Percentiles rank a stretch among this genome's conserved stretches.
Evolutionary conservation across 2,888 invertebrate species (phyloP).

Genomic region (Scaptodrosophila latifasciaeformis): DNA sequence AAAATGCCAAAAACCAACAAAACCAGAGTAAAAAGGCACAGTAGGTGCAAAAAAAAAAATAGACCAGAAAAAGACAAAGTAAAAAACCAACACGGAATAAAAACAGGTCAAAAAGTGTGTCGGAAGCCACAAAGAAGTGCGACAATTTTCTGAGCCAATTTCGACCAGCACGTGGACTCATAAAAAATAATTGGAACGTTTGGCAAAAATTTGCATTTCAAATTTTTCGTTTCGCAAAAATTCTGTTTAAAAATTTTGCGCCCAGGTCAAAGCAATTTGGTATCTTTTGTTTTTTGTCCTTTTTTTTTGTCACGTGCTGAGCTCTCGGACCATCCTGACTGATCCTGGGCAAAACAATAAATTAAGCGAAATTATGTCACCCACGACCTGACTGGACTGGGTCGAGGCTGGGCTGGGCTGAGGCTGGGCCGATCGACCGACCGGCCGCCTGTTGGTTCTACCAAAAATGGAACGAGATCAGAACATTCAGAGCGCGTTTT

Average conservation of each 20-base stretch:
- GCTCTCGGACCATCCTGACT: constrained; percentile 23
- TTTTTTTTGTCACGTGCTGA: constrained; percentile 60
- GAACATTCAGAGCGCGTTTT: constrained; percentile 63
- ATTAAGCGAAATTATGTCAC: constrained; percentile 66
- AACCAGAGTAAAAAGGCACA: constrained; percentile 37
- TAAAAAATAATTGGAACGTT: constrained; percentile 73
- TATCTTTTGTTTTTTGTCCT: constrained; percentile 18
- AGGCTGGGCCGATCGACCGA: too few species aligned
- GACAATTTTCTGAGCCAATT: constrained; percentile 47
- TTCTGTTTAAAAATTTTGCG: constrained; percentile 2
- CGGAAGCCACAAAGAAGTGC: constrained; percentile 57
- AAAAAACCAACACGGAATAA: constrained; percentile 13
- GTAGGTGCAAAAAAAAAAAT: constrained; percentile 31
- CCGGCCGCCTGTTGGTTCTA: constrained; percentile 18
- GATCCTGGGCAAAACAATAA: constrained; percentile 37
- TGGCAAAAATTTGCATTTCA: too few species aligned
- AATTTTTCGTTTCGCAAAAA: constrained; percentile 15
- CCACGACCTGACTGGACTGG: too few species aligned
- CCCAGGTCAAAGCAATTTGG: constrained; percentile 20
- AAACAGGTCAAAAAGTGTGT: constrained; percentile 37
- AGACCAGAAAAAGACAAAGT: constrained; percentile 27
- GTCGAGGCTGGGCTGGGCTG: too few species aligned
- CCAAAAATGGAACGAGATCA: constrained; percentile 60
- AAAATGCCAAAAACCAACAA: constrained; percentile 26
- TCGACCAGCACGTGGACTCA: constrained; percentile 47